phyloP scores from a whole-genome alignment of 2,888 invertebrate species.

The Erebia palarica region DNA sequence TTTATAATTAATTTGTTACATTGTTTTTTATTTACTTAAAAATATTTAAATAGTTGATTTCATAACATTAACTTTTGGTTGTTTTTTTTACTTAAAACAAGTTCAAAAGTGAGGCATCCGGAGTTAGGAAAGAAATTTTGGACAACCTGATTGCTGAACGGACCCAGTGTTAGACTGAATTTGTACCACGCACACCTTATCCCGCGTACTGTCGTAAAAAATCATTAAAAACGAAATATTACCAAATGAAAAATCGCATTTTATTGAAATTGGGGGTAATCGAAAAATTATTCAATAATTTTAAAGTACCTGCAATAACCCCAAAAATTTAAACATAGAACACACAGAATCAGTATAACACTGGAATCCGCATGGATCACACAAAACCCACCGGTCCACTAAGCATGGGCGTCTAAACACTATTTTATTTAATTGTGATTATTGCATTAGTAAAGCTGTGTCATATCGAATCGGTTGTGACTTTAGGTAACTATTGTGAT shows the following conservation, averaged over 20 bases:
- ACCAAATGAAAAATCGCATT: not conserved
- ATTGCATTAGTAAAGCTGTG: slow-evolving; percentile 79
- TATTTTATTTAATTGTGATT: slow-evolving; percentile 63
- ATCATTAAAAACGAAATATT: not conserved
- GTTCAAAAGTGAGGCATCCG: slow-evolving; percentile 73
- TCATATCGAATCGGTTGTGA: slow-evolving; percentile 77
- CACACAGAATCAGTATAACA: slow-evolving; percentile 31
- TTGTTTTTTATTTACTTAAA: slow-evolving; percentile 75
- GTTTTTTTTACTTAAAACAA: slow-evolving; percentile 79
- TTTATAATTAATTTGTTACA: slow-evolving; percentile 82
- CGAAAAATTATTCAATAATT: not conserved
- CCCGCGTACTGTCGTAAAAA: not conserved
- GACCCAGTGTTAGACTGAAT: slow-evolving; percentile 43
- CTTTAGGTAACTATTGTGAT: slow-evolving; percentile 81
- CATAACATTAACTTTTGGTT: slow-evolving; percentile 82
- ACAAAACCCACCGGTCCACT: slow-evolving; percentile 37
- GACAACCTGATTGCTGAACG: slow-evolving; percentile 61
- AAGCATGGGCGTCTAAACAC: slow-evolving; percentile 45
- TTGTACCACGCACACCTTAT: not conserved
- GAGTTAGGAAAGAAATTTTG: slow-evolving; percentile 65
- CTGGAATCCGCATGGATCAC: slow-evolving; percentile 34
- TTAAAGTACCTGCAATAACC: not conserved
- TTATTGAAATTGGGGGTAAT: not conserved
- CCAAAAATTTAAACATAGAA: slow-evolving; percentile 1
- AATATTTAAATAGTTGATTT: slow-evolving; percentile 80